Conservation (phyloP, 2,113 vertebrate species). For the Gobius niger region DNA sequence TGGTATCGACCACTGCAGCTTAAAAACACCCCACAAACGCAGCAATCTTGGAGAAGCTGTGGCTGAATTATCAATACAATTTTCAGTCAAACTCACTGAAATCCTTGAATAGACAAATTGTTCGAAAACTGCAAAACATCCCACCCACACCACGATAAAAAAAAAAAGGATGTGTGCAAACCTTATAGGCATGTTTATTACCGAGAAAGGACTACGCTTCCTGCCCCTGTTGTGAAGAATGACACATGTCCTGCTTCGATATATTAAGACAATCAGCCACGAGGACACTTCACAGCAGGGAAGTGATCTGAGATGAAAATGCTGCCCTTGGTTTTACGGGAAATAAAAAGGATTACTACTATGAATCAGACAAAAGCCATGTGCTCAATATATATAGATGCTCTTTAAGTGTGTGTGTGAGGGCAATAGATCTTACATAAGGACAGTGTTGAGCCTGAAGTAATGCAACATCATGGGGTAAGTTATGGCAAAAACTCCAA, state of each 20-base stretch:
- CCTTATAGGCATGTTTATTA: background rate
- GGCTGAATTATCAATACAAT: too few species aligned
- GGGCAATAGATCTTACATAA: conserved; percentile 1
- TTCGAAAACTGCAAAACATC: too few species aligned
- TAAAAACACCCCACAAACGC: too few species aligned
- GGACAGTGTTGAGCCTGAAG: conserved; percentile 4
- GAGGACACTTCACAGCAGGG: background rate
- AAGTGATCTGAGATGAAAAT: background rate
- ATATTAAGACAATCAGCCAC: background rate
- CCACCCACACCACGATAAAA: background rate
- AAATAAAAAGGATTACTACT: background rate
- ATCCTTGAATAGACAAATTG: too few species aligned
- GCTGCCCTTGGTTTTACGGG: background rate
- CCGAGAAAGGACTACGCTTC: conserved; percentile 32
- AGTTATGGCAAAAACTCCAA: conserved; percentile 18
- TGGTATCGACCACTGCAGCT: too few species aligned
- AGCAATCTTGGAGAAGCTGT: too few species aligned
- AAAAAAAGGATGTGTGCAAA: background rate
- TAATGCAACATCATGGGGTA: background rate
- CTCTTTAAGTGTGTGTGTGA: background rate
- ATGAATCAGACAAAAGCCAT: conserved; percentile 6
- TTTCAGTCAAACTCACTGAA: too few species aligned
- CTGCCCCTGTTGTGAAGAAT: conserved; percentile 22
- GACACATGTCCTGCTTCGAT: background rate
- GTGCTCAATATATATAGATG: background rate